Conservation (phyloP, 2,113 vertebrate genomes). For the Aplodontia rufa region DNA sequence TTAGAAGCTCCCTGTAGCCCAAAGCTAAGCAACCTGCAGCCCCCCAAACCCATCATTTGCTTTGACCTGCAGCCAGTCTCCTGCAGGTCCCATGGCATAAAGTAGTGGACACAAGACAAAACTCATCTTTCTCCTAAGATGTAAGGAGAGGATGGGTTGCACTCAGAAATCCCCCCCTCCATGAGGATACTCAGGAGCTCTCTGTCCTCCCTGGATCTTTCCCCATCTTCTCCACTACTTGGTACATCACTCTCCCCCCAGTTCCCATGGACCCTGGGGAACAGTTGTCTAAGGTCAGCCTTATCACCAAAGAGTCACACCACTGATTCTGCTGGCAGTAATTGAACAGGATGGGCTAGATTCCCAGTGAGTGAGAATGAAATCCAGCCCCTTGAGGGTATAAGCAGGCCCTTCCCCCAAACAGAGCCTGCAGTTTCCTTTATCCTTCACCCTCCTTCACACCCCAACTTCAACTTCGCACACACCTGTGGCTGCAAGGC, state of each 20-base stretch:
- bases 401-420: rapidly evolving
- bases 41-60: not conserved
- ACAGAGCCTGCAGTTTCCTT: not conserved
- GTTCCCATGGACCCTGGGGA: not conserved
- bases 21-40: not conserved
- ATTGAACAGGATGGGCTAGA: not conserved
- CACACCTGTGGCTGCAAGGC: conserved; percentile 40
- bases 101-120: not conserved
- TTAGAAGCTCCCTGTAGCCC: not conserved
- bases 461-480: not conserved
- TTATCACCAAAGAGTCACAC: not conserved
- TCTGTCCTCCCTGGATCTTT: not conserved
- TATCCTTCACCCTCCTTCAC: not conserved
- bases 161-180: rapidly evolving
- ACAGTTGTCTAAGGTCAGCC: not conserved
- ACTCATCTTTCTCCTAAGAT: not conserved
- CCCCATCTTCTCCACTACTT: too few species aligned
- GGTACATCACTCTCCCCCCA: not conserved
- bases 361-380: not conserved
- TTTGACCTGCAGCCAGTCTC: not conserved
- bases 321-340: not conserved
- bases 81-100: not conserved
- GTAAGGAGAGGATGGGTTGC: rapidly evolving
- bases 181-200: not conserved
- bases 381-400: not conserved